A percentile compares a stretch with the other conserved stretches of the same genome.
These are phyloP conservation scores for Alethe diademata DNA, from an alignment of 2,113 vertebrate genomes.

Conservation along the genomic window DNA sequence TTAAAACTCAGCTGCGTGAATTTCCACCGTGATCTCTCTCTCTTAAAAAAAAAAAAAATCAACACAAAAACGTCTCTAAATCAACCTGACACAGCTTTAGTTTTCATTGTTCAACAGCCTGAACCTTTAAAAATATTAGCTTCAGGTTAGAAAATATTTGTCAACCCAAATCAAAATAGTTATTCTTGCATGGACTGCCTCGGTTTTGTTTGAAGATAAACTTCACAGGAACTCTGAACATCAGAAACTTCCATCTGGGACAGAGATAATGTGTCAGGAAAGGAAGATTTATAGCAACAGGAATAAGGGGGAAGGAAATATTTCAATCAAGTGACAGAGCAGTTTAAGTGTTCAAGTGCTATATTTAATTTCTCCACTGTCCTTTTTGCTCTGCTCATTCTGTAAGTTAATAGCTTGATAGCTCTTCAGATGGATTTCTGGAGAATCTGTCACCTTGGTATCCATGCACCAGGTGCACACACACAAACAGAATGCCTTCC, in stretches of 20 bases:
- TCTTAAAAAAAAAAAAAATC: background rate
- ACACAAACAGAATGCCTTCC: background rate
- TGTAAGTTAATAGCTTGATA: background rate
- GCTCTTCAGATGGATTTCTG: background rate
- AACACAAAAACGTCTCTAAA: background rate
- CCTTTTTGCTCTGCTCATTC: background rate
- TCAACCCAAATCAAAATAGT: slow-evolving; percentile 1
- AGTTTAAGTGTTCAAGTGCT: background rate
- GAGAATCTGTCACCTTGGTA: background rate
- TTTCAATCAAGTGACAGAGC: background rate
- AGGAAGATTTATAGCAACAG: background rate
- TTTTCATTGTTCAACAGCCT: background rate
- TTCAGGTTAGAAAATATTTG: slow-evolving; percentile 39
- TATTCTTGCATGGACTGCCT: background rate
- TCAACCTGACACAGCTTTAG: background rate
- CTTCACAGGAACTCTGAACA: background rate
- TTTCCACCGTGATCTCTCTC: background rate
- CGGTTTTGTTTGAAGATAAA: slow-evolving; percentile 30
- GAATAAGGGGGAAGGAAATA: background rate
- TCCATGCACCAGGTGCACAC: background rate
- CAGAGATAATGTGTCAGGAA: background rate
- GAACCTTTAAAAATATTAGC: slow-evolving; percentile 1
- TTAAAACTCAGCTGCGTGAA: background rate
- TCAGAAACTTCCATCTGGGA: background rate
- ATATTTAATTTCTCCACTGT: background rate